These are phyloP conservation scores for Pempheris klunzingeri DNA, from an alignment of 2,797 vertebrate species.

Conservation along the genomic window DNA sequence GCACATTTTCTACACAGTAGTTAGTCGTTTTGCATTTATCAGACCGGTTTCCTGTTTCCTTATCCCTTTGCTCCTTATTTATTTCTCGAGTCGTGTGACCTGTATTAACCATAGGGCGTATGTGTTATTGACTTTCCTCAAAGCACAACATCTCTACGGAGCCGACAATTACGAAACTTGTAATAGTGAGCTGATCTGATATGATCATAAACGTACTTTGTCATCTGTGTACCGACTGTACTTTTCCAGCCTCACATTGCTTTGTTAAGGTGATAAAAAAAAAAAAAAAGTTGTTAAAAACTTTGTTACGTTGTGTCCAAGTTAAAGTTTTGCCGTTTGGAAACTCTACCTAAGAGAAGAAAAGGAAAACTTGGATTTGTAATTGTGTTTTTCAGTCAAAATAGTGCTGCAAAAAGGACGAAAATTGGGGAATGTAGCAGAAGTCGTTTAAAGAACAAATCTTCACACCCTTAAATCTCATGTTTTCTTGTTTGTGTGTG, in stretches of 20 bases:
- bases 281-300: constrained; percentile 33
- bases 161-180: constrained; percentile 18
- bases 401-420: constrained; percentile 23
- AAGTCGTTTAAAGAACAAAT: constrained; percentile 38
- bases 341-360: constrained; percentile 35
- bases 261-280: constrained; percentile 40
- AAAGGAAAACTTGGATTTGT: constrained; percentile 17
- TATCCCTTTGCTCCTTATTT: constrained; percentile 33
- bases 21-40: constrained; percentile 27
- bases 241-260: constrained; percentile 34
- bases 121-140: constrained; percentile 52
- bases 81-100: constrained; percentile 32
- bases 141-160: constrained; percentile 62
- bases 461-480: constrained; percentile 7
- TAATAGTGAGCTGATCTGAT: constrained; percentile 37
- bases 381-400: constrained; percentile 35
- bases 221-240: constrained; percentile 36
- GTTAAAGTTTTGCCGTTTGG: constrained; percentile 20
- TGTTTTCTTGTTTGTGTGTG: constrained; percentile 28
- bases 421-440: constrained; percentile 62
- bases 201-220: constrained; percentile 30
- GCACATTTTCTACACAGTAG: constrained; percentile 48
- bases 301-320: constrained; percentile 30
- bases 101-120: constrained; percentile 32
- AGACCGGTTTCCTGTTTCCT: constrained; percentile 21